These are phyloP conservation scores for Pocillopora damicornis DNA, from an alignment of 64 coral and sea anemone genomes.

Conservation along the genomic window DNA sequence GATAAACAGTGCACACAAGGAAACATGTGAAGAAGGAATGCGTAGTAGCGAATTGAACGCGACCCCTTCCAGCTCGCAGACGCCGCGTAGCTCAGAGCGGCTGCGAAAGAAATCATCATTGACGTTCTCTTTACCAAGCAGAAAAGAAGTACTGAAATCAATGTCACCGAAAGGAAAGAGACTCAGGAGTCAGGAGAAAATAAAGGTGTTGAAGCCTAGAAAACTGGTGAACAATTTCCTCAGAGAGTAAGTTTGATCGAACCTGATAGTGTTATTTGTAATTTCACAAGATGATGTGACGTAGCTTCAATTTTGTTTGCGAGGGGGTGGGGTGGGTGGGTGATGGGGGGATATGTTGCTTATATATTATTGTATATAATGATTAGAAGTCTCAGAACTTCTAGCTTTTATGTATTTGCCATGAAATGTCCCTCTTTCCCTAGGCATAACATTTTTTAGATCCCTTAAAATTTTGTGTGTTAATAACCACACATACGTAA, in stretches of 20 bases:
- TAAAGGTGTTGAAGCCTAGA: conserved; percentile 38
- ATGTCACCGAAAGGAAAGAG: conserved; percentile 34
- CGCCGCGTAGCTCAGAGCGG: conserved; percentile 70
- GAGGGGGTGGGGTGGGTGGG: too few relatives aligned
- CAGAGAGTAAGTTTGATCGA: conserved; percentile 62
- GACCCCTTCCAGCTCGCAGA: background rate
- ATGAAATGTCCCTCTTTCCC: too few relatives aligned
- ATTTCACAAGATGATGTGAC: background rate
- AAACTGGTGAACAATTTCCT: conserved; percentile 83
- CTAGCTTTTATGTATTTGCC: too few relatives aligned
- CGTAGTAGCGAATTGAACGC: background rate
- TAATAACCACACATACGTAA: too few relatives aligned
- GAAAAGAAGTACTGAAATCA: conserved; percentile 48
- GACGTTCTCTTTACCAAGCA: conserved; percentile 67
- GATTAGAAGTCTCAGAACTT: too few relatives aligned
- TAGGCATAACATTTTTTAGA: too few relatives aligned
- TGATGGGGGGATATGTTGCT: too few relatives aligned
- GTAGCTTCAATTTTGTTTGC: background rate
- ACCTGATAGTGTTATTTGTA: background rate
- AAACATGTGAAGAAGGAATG: background rate
- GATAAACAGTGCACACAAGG: background rate
- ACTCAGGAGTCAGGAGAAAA: background rate
- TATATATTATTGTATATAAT: too few relatives aligned
- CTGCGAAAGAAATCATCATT: conserved; percentile 49
- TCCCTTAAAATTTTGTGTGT: too few relatives aligned